These are phyloP conservation scores for Plagiodera versicolora DNA, from an alignment of 2,888 invertebrate species.

Conservation along the genomic window DNA sequence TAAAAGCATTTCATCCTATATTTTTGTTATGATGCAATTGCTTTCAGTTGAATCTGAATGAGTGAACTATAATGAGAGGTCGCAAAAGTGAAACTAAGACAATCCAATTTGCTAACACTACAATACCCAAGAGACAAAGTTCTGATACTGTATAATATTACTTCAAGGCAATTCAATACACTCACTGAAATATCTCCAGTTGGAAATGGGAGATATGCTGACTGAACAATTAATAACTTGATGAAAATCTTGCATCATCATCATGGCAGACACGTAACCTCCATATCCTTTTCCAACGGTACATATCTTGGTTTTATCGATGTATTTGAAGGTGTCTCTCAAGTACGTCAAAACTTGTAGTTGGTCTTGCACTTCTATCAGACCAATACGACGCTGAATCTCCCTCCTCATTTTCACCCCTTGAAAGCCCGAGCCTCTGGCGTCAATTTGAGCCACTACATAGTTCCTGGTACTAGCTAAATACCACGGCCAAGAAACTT, in stretches of 20 bases:
- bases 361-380: slow-evolving; percentile 68
- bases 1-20: too few species aligned
- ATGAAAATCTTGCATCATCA: slow-evolving; percentile 74
- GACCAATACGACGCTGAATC: slow-evolving; percentile 69
- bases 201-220: slow-evolving; percentile 84
- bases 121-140: too few species aligned
- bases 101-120: too few species aligned
- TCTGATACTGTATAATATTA: too few species aligned
- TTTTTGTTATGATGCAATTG: too few species aligned
- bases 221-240: slow-evolving; percentile 83
- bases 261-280: slow-evolving; percentile 80
- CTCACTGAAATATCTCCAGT: slow-evolving; percentile 78
- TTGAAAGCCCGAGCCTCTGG: slow-evolving; percentile 76
- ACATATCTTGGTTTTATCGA: slow-evolving; percentile 78
- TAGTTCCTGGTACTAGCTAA: slow-evolving; percentile 79
- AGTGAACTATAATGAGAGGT: too few species aligned
- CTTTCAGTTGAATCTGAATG: too few species aligned
- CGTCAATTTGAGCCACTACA: slow-evolving; percentile 87
- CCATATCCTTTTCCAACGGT: slow-evolving; percentile 90
- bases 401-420: slow-evolving; percentile 61
- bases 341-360: slow-evolving; percentile 67
- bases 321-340: slow-evolving; percentile 76
- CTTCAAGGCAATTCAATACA: too few species aligned
- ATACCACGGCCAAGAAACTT: slow-evolving; percentile 83
- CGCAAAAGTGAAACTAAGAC: too few species aligned